A percentile compares a stretch with the other conserved stretches of the same genome.
Evolutionary conservation across 2,797 vertebrate species (phyloP).

Genomic region (Acipenser ruthenus): DNA sequence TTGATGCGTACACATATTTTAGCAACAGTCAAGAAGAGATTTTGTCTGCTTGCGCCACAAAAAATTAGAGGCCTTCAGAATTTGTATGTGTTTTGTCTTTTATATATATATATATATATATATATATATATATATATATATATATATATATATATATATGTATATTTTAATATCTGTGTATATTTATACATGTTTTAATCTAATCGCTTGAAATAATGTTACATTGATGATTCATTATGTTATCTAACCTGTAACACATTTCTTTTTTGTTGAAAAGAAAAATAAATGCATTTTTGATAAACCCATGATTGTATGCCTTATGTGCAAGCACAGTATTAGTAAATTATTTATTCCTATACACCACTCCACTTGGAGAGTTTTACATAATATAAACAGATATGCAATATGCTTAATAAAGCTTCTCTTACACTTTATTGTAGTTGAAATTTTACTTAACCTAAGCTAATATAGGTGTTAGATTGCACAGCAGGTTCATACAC

Average conservation of each 20-base stretch:
- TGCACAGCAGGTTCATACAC: too few species aligned
- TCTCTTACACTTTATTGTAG: too few species aligned
- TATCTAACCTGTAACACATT: slow-evolving; percentile 44
- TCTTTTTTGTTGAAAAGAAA: slow-evolving; percentile 41
- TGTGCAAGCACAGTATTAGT: not conserved
- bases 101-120: not conserved
- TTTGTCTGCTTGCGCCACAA: slow-evolving; percentile 6
- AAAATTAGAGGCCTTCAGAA: not conserved
- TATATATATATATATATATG: too few species aligned
- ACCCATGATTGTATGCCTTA: slow-evolving; percentile 18
- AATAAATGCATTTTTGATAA: slow-evolving; percentile 58
- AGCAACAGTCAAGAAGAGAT: slow-evolving; percentile 12
- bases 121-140: too few species aligned
- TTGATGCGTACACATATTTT: slow-evolving; percentile 15
- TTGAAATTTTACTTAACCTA: too few species aligned
- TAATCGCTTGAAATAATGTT: slow-evolving; percentile 41
- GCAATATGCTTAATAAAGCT: too few species aligned
- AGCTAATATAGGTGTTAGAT: too few species aligned
- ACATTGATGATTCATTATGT: slow-evolving; percentile 39
- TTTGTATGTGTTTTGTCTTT: slow-evolving; percentile 23
- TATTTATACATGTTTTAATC: slow-evolving; percentile 62
- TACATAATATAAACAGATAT: too few species aligned
- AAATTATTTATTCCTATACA: too few species aligned
- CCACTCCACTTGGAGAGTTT: too few species aligned
- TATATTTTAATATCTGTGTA: slow-evolving; percentile 1